Percentiles rank a stretch among this genome's conserved stretches.
These are phyloP conservation scores for Mesorhabditis sp. DNA, from an alignment of 2,888 invertebrate genomes.

Conservation along the genomic window DNA sequence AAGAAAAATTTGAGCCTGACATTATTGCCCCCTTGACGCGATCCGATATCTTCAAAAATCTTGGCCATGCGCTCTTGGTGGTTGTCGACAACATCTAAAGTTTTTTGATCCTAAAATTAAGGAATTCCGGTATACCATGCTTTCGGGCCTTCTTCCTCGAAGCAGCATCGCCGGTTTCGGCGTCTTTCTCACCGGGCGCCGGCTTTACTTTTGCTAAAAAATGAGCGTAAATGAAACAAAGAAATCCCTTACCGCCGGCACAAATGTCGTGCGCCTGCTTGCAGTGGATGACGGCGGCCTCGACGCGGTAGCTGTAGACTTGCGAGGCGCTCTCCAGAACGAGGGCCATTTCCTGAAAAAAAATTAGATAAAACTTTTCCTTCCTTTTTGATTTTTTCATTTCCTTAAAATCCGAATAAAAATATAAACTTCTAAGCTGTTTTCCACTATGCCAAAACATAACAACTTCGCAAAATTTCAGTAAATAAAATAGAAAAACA, in stretches of 20 bases:
- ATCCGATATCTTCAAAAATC: neutral
- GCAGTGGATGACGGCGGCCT: neutral
- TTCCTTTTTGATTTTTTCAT: too few species aligned
- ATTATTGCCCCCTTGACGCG: neutral
- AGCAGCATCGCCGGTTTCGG: neutral
- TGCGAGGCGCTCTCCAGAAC: neutral
- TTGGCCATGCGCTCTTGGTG: neutral
- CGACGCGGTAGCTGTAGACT: constrained; percentile 1
- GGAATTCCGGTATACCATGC: neutral
- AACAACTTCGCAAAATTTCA: too few species aligned
- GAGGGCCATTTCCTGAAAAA: neutral
- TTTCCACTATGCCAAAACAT: too few species aligned
- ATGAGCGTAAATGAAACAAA: neutral
- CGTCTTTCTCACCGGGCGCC: neutral
- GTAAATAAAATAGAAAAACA: too few species aligned
- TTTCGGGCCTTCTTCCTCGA: neutral
- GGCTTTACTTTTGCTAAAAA: neutral
- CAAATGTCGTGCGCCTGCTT: constrained; percentile 4
- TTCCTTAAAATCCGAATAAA: too few species aligned
- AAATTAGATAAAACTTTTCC: neutral
- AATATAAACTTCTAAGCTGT: too few species aligned
- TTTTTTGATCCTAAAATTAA: too few species aligned
- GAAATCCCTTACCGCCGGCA: neutral
- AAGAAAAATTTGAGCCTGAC: too few species aligned
- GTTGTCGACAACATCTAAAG: neutral